Evolutionary conservation across 2,797 vertebrate species (phyloP).

Genomic region (Bovichtus variegatus): DNA sequence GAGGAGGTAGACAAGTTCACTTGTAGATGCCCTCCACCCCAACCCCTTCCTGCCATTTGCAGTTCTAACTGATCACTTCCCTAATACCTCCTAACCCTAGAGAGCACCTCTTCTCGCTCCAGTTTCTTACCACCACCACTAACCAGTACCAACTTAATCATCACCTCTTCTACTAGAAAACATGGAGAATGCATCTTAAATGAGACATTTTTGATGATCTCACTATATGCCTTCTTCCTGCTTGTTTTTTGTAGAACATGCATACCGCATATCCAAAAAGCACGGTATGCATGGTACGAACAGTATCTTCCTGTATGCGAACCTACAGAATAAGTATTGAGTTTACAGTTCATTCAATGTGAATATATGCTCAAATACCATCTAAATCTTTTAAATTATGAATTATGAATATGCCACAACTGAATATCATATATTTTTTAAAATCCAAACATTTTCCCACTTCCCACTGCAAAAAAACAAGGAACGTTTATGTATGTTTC

Average conservation of each 20-base stretch:
- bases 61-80: conserved; percentile 68
- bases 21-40: conserved; percentile 40
- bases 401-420: not conserved
- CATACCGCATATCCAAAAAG: not conserved
- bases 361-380: not conserved
- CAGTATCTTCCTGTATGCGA: not conserved
- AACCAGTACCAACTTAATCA: conserved; percentile 70
- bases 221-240: conserved; percentile 2
- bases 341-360: not conserved
- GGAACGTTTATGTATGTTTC: conserved; percentile 12
- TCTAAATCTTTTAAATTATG: not conserved
- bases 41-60: conserved; percentile 22
- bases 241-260: conserved; percentile 21
- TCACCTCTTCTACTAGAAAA: conserved; percentile 24
- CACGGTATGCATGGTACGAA: conserved; percentile 21
- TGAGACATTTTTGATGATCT: conserved; percentile 3
- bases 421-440: not conserved
- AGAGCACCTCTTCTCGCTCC: conserved; percentile 53
- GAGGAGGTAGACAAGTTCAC: conserved; percentile 76
- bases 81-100: conserved; percentile 72
- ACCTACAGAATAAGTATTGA: not conserved
- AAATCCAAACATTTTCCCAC: not conserved
- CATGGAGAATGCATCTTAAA: conserved; percentile 24
- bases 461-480: conserved; percentile 12
- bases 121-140: conserved; percentile 60